Percentiles rank a stretch among this genome's conserved stretches.
Evolutionary conservation across 2,888 invertebrate genomes (phyloP).

Genomic region (Athetis lepigone): DNA sequence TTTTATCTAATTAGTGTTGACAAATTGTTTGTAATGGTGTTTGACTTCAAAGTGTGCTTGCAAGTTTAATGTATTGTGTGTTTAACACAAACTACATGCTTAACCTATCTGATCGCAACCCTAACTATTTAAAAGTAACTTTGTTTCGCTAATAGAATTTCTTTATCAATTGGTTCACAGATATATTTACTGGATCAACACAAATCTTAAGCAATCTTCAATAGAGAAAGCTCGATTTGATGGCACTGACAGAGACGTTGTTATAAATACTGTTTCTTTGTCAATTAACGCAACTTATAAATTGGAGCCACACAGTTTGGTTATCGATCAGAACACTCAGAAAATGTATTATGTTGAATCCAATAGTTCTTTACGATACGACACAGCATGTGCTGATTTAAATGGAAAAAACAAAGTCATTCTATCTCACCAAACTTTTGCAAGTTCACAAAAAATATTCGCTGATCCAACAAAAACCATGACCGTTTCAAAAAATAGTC

Average conservation of each 20-base stretch:
- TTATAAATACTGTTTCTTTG: neutral
- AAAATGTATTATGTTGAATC: neutral
- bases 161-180: slow-evolving; percentile 79
- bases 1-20: no score
- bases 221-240: slow-evolving; percentile 94
- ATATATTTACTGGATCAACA: slow-evolving; percentile 96
- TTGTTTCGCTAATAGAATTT: neutral
- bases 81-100: no score
- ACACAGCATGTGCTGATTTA: neutral
- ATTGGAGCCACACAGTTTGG: neutral
- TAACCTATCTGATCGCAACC: no score
- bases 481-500: neutral
- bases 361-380: fast-evolving
- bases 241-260: slow-evolving; percentile 78
- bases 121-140: no score
- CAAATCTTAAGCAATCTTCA: slow-evolving; percentile 92
- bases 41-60: no score
- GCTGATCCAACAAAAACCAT: neutral
- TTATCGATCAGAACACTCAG: neutral
- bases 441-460: no score
- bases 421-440: no score
- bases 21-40: no score
- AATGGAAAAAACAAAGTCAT: neutral
- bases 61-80: no score
- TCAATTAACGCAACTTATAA: neutral